Base-by-base conservation (phyloP, 2,888 invertebrate genomes). In the Apodemia zela region DNA sequence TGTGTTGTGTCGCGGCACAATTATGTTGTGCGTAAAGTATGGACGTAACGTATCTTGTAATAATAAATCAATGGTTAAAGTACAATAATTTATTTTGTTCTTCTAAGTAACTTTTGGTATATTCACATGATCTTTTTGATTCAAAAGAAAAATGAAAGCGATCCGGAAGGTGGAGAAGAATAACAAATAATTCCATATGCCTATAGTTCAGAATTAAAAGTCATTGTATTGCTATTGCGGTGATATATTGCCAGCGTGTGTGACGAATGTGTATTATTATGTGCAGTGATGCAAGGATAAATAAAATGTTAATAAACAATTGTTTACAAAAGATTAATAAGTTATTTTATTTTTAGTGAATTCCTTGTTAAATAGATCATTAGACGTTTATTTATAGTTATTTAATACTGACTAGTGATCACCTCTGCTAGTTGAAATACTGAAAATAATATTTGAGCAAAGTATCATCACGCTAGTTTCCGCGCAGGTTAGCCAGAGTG, bases 301-400 rank as follows among this genome's bases (percentile, higher is more conserved):
- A 87, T 91, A 91, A 91, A 89, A 92, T 91, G 91, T 92, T 92
- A 92, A 92, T 90, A 91, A 91, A 92, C 90, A 92, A 91, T 92
- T 92, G 92, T 92, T 92, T 92, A 92, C 90, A 91, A 92, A 92
- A 92, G 87, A 91, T 88, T 84, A 85, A 71, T 71, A 68, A 69
- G 67, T 75, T 67, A 81, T 89, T 89, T 90, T 74, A 81, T 84
- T 89, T 71, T 59, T 33, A 13, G 3, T 18, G 18, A 33, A 49
- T n/a, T n/a, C 42, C 18, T 38, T 38, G 13, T 38, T 13, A 13
- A 38, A 3, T 38, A 15, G 13, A 13, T 0, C 59, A 35, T 15
- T 54, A 29, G 0, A 5, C 29, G 2, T 29, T 29, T 5, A 29
- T 29, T 29, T 29, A 3, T 29, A 29, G 29, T 29, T 29, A 29